Conservation (phyloP, 2,113 vertebrate species). For the Eretmochelys imbricata region DNA sequence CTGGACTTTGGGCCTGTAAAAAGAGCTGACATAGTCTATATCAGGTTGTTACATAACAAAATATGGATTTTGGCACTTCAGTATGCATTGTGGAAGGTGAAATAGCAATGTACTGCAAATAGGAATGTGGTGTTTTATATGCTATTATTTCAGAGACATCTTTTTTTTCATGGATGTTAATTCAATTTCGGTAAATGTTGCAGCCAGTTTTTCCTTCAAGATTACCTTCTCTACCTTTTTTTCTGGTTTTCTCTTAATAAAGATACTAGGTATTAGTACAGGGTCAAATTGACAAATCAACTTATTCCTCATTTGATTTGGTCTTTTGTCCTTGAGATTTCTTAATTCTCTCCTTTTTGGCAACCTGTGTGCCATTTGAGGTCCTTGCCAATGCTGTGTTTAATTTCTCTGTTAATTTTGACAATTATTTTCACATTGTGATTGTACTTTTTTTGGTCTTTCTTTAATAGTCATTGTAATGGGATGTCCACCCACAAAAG, state of each 20-base stretch:
- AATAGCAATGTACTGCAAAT: not conserved
- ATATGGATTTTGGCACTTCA: too few species aligned
- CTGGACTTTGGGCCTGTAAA: too few species aligned
- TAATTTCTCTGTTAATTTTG: not conserved
- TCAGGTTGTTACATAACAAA: too few species aligned
- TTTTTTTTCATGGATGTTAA: not conserved
- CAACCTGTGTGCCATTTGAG: not conserved
- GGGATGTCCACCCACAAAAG: too few species aligned
- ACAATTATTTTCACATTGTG: not conserved
- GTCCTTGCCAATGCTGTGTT: not conserved
- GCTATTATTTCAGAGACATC: not conserved
- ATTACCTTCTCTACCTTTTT: not conserved
- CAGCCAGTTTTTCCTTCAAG: not conserved
- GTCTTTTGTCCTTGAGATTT: not conserved
- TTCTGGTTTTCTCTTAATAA: not conserved
- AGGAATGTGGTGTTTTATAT: not conserved
- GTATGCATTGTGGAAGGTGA: not conserved
- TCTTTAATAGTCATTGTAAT: not conserved
- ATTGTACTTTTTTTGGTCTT: not conserved
- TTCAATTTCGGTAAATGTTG: not conserved
- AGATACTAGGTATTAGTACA: not conserved
- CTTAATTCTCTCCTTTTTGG: not conserved
- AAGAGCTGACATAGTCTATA: too few species aligned
- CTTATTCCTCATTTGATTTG: not conserved
- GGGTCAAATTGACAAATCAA: not conserved